Evolutionary conservation across 2,797 vertebrate species (phyloP).

Genomic region (Heteromormyrus szaboi): DNA sequence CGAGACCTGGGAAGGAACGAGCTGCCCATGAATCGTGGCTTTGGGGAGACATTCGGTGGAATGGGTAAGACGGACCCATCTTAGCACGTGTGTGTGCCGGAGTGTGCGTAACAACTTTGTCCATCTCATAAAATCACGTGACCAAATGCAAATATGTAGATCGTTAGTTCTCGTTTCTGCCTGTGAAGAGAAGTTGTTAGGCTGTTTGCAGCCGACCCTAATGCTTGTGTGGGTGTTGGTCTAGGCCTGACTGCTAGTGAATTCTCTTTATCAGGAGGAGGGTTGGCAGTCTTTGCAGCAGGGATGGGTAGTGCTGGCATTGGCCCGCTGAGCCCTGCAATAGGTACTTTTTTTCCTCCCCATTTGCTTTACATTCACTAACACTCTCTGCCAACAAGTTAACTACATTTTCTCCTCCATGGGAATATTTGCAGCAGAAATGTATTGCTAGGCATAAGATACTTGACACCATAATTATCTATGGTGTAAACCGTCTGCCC

Average conservation of each 20-base stretch:
- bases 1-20: conserved; percentile 86
- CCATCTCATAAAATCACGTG: conserved; percentile 1
- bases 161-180: not conserved
- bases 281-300: conserved; percentile 84
- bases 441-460: not conserved
- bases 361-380: not conserved
- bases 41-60: conserved; percentile 89
- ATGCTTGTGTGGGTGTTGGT: not conserved
- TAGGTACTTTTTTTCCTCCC: conserved; percentile 73
- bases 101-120: not conserved
- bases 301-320: conserved; percentile 85
- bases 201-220: not conserved
- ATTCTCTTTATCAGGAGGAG: conserved; percentile 67
- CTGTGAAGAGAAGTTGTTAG: not conserved
- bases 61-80: conserved; percentile 65
- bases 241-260: conserved; percentile 19
- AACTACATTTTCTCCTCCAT: not conserved
- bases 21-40: conserved; percentile 82
- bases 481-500: not conserved
- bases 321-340: conserved; percentile 82
- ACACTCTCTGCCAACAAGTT: not conserved
- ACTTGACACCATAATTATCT: not conserved
- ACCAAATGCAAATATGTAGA: not conserved
- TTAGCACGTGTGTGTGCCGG: not conserved
- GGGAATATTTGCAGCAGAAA: not conserved